Conservation (phyloP, 1,140 invertebrate species). For the Apis dorsata region DNA sequence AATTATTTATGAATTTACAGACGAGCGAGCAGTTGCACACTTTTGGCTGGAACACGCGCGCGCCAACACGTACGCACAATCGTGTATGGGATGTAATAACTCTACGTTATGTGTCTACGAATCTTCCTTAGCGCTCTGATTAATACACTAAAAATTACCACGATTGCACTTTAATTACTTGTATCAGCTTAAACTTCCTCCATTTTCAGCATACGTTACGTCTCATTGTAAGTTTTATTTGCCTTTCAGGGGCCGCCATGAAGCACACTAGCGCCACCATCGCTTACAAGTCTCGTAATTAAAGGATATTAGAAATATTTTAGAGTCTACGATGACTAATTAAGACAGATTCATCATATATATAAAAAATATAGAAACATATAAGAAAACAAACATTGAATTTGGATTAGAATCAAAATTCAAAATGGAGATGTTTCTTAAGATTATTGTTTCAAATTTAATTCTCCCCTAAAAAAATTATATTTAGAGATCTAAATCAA, state of each 20-base stretch:
- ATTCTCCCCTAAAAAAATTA: no score
- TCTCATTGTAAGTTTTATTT: conserved; percentile 45
- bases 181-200: conserved; percentile 57
- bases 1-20: conserved; percentile 31
- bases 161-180: conserved; percentile 47
- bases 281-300: conserved; percentile 53
- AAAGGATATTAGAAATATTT: conserved; percentile 30
- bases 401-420: no score
- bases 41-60: conserved; percentile 5
- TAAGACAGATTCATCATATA: neutral
- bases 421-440: no score
- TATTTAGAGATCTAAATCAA: no score
- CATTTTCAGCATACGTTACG: conserved; percentile 38
- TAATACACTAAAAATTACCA: conserved; percentile 42
- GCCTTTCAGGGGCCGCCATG: conserved; percentile 46
- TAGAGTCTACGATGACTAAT: conserved; percentile 33
- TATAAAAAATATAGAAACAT: conserved; percentile 33
- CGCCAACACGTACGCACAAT: neutral
- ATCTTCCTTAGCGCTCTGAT: conserved; percentile 46
- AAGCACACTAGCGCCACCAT: conserved; percentile 42
- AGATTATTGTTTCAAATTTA: no score
- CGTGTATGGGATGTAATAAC: no score
- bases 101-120: neutral
- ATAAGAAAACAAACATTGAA: conserved; percentile 38
- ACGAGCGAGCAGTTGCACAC: conserved; percentile 39